Percentiles rank a stretch among this genome's conserved stretches.
Conservation (phyloP, 2,888 invertebrate species). For the Chloromyia formosa region DNA sequence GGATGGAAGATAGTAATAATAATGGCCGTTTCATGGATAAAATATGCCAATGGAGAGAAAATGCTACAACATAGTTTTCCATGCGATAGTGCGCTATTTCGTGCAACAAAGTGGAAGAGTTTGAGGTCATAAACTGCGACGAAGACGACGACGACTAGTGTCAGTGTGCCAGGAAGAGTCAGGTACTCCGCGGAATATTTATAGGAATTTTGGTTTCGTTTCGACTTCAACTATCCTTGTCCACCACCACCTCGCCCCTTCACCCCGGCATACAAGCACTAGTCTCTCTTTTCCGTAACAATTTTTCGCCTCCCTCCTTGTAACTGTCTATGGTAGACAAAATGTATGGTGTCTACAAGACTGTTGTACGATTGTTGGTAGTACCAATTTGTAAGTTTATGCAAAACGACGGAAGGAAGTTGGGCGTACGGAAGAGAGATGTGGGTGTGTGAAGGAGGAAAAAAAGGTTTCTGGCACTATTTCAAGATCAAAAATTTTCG, state of each 20-base stretch:
- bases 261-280: no score
- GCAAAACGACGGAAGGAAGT: neutral
- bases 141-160: neutral
- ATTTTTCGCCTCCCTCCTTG: neutral
- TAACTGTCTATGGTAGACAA: neutral
- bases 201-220: neutral
- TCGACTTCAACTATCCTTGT: neutral
- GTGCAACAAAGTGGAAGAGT: neutral
- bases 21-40: conserved; percentile 20
- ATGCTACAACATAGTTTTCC: neutral
- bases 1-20: neutral
- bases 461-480: neutral
- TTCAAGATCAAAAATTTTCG: neutral
- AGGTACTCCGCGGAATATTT: conserved; percentile 29
- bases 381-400: neutral
- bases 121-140: conserved; percentile 5
- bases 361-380: neutral
- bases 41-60: conserved; percentile 22
- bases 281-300: no score
- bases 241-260: no score
- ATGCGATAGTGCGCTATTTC: neutral
- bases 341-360: conserved; percentile 4
- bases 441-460: no score
- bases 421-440: no score
- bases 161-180: conserved; percentile 23